phyloP scores from a whole-genome alignment of 2,797 vertebrate species.

The Yasuhikotakia modesta region DNA sequence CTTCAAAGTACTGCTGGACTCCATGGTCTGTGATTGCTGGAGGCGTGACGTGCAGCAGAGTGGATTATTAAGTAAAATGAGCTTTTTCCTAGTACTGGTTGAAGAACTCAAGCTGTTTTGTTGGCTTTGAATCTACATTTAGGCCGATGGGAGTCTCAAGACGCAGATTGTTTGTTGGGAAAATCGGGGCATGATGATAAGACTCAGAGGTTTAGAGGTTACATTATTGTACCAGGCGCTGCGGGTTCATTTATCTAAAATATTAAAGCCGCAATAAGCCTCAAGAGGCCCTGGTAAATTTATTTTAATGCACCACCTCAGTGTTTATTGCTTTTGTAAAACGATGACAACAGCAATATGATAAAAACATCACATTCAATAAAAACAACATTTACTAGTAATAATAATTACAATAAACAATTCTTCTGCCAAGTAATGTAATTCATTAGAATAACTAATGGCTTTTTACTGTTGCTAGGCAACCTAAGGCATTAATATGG shows the following conservation, averaged over 20 bases:
- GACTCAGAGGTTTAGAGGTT: background rate
- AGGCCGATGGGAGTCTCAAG: no score
- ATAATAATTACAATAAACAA: conserved; percentile 6
- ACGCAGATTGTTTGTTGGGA: background rate
- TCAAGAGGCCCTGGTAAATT: background rate
- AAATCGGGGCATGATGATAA: background rate
- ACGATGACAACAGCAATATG: background rate
- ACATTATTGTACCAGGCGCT: background rate
- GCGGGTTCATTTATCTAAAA: background rate
- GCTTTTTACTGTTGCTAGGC: conserved; percentile 2
- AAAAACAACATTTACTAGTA: conserved; percentile 7
- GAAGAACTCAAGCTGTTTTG: no score
- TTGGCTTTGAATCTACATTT: no score
- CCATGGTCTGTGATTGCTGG: no score
- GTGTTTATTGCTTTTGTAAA: conserved; percentile 1
- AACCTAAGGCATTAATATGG: background rate
- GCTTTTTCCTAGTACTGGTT: no score
- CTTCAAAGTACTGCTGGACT: no score
- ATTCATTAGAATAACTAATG: background rate
- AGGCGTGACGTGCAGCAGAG: no score
- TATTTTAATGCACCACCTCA: conserved; percentile 1
- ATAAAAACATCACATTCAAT: background rate
- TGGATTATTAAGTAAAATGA: no score
- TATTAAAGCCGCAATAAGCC: conserved; percentile 9
- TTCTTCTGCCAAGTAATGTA: background rate